Base-by-base conservation (phyloP, 2,797 vertebrate genomes). In the Chaunax sp. region DNA sequence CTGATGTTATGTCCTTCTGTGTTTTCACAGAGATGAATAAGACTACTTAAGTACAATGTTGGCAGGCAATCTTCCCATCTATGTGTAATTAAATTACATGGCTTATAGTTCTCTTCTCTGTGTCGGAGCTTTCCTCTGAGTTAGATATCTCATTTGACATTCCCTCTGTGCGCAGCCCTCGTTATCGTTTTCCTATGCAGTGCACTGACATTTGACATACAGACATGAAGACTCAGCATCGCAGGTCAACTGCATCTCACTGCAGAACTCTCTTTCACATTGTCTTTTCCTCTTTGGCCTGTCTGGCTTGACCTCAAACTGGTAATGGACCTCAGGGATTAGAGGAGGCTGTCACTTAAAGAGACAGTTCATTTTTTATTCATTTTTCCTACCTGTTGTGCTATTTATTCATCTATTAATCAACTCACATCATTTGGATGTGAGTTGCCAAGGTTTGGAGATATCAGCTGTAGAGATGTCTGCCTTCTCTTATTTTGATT, bases 111-210 rank as follows among this genome's bases (percentile, higher is more conserved):
- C 69, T 66, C 57, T 54, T 62, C 38, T 54, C 47, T 80, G 59
- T 84, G 82, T 84, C 72, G 65, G 45, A 67, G 77, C 54, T 79
- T 63, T 72, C 66, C 66, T 61, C 64, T 67, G 77, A 45, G 77
- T 82, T 86, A 84, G 75, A 84, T 87, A 71, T 80, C 83, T 88
- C 85, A 89, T 90, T 90, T 90, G 65, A 65, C 73, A 91, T 91
- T 90, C 90, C 78, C 72, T 90, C 72, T 90, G 78, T 78, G 84
- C 12, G 6, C 74, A 53, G 64, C 56, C 76, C 87, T 88, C 75
- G 59, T 92, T 91, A 88, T 87, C 69, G 67, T 89, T 89, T 91
- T 90, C 86, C 83, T 84, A 85, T 82, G 81, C 78, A 90, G 84
- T 82, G 73, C 81, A 67, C 70, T 86, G 89, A 69, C 81, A 78